phyloP scores from a whole-genome alignment of 1,140 invertebrate species.

The Cotesia vestalis region DNA sequence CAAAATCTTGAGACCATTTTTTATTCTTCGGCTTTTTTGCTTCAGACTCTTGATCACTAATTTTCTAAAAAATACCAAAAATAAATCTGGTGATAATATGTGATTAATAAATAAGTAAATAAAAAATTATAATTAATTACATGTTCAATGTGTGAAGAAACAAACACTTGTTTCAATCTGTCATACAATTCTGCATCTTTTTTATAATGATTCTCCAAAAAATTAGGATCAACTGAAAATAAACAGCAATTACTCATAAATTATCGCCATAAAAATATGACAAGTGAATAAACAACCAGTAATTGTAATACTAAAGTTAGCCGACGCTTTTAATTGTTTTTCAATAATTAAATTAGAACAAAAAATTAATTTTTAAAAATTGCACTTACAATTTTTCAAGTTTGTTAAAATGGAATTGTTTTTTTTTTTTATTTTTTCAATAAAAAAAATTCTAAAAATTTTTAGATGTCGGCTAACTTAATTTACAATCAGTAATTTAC shows the following conservation, averaged over 20 bases:
- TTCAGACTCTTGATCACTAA: constrained; percentile 5
- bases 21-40: constrained; percentile 16
- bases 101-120: background rate
- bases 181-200: constrained; percentile 71
- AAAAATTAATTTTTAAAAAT: too few relatives aligned
- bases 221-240: constrained; percentile 69
- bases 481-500: constrained; percentile 35
- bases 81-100: too few relatives aligned
- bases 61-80: background rate
- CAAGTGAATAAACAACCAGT: too few relatives aligned
- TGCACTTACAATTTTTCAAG: too few relatives aligned
- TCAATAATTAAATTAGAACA: too few relatives aligned
- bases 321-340: too few relatives aligned
- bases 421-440: too few relatives aligned
- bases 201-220: constrained; percentile 67
- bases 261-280: too few relatives aligned
- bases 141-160: constrained; percentile 68
- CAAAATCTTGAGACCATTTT: constrained; percentile 47
- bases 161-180: constrained; percentile 75
- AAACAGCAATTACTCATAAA: constrained; percentile 18
- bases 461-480: background rate
- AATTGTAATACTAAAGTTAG: too few relatives aligned
- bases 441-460: too few relatives aligned
- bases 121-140: constrained; percentile 48
- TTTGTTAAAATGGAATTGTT: too few relatives aligned